phyloP scores from a whole-genome alignment of 2,888 invertebrate species.

The Polydrusus tereticollis region DNA sequence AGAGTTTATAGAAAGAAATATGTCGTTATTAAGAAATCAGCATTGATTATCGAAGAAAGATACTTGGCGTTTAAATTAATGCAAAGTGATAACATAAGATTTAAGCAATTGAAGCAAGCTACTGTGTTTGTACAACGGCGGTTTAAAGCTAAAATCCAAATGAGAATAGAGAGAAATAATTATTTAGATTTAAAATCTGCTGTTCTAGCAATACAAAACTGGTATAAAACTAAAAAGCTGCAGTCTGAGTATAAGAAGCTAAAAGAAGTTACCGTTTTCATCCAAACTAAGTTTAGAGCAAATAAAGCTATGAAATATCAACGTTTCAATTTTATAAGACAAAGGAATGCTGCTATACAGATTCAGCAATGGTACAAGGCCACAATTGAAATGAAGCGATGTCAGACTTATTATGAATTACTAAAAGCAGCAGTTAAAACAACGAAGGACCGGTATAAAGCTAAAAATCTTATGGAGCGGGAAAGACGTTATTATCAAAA shows the following conservation, averaged over 20 bases:
- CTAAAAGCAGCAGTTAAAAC: constrained; percentile 49
- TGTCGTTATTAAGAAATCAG: constrained; percentile 49
- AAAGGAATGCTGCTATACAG: constrained; percentile 6
- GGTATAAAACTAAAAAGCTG: constrained; percentile 63
- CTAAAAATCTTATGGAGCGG: constrained; percentile 47
- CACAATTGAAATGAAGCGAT: constrained; percentile 45
- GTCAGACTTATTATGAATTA: constrained; percentile 49
- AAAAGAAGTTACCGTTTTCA: constrained; percentile 55
- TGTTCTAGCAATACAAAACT: constrained; percentile 48
- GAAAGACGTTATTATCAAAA: constrained; percentile 17
- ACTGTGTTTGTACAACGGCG: constrained; percentile 68
- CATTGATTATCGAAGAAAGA: constrained; percentile 55
- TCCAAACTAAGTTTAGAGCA: constrained; percentile 64
- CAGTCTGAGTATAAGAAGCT: constrained; percentile 43
- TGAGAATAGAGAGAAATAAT: constrained; percentile 6
- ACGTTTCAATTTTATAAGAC: background rate
- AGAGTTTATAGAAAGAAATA: constrained; percentile 43
- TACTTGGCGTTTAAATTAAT: constrained; percentile 65
- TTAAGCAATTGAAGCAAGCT: constrained; percentile 62
- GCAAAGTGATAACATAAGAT: constrained; percentile 61
- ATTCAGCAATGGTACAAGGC: constrained; percentile 63
- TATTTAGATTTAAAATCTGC: constrained; percentile 22
- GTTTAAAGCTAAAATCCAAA: constrained; percentile 58
- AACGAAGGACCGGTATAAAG: constrained; percentile 55
- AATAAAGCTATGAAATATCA: constrained; percentile 27